Evolutionary conservation across 2,888 invertebrate genomes (phyloP), one percentile per base, ranked within the genome.

Genomic region (Anthophora plumipes): DNA sequence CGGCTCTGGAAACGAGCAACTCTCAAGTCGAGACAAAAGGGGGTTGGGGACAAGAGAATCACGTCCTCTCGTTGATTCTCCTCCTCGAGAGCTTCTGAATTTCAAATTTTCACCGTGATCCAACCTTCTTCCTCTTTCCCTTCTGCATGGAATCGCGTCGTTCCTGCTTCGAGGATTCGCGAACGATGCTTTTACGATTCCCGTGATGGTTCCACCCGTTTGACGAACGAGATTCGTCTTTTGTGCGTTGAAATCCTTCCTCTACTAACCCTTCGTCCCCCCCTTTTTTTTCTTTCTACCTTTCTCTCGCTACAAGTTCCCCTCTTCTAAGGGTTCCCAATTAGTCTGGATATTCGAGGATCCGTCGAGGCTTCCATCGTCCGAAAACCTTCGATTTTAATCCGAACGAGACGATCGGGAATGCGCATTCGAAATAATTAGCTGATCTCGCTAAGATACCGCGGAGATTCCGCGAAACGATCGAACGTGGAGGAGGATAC

Each of bases 391-490:
- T 88, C 89, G 89, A 91, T 91, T 92, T 92, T 90, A 92, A 91
- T 92, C 91, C 91, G 87, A 77, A 75, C 85, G 86, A 54, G 60
- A 41, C 91, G 92, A 93, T 92, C 91, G 91, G 87, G 92, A 91
- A 92, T 90, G 91, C 52, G 82, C 92, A 93, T 92, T 93, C 91
- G 91, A 93, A 93, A 93, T 93, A 93, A 93, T 93, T 93, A 93
- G 93, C 93, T 92, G 93, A 93, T 93, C 90, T 87, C 85, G 86
- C 86, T 80, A 85, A 91, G 92, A 92, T 92, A 92, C 82, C 85
- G 77, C 81, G 83, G 72, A 1, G 25, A 52, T 89, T 89, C 89
- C 87, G 85, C 84, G 89, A 88, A 89, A 86, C 83, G 84, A 86
- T 86, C 83, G 71, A 11, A 55, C 11, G 63, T 46, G 63, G 39